phyloP scores from a whole-genome alignment of 2,113 vertebrate genomes.

The Terrapene triunguis region DNA sequence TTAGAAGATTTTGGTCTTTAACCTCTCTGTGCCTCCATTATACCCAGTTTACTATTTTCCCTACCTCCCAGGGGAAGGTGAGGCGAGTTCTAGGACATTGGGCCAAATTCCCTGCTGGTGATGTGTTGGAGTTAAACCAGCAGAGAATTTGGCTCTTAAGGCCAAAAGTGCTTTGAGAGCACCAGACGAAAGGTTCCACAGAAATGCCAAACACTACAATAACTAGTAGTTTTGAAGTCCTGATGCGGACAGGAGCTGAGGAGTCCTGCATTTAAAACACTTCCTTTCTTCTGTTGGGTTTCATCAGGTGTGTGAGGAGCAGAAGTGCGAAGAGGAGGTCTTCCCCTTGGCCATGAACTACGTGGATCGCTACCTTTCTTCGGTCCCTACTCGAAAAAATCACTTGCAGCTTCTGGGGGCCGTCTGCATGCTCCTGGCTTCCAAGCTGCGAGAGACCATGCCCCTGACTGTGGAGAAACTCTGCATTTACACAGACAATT shows the following conservation, averaged over 20 bases:
- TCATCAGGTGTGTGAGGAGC: conserved; percentile 93
- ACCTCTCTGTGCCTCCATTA: neutral
- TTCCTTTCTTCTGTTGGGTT: neutral
- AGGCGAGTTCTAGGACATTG: neutral
- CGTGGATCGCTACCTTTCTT: conserved; percentile 90
- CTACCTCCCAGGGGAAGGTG: neutral
- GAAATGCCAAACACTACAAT: neutral
- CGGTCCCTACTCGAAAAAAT: conserved; percentile 71
- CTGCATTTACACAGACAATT: conserved; percentile 92
- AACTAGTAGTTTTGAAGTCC: neutral
- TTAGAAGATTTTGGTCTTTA: rapidly evolving
- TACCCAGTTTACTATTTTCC: neutral
- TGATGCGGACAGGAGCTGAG: neutral
- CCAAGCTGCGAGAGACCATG: conserved; percentile 90
- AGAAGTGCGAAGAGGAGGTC: conserved; percentile 95
- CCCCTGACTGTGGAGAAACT: conserved; percentile 90
- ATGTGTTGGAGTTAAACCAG: rapidly evolving
- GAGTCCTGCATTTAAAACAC: neutral
- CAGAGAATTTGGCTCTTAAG: neutral
- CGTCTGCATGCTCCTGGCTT: conserved; percentile 93
- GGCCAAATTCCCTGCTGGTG: neutral
- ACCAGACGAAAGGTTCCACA: neutral
- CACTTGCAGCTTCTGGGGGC: conserved; percentile 90
- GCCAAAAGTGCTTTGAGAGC: neutral
- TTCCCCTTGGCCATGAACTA: conserved; percentile 91